Percentiles rank a stretch among this genome's conserved stretches.
Conservation (phyloP, 2,113 vertebrate species). For the Sinocyclocheilus anshuiensis region DNA sequence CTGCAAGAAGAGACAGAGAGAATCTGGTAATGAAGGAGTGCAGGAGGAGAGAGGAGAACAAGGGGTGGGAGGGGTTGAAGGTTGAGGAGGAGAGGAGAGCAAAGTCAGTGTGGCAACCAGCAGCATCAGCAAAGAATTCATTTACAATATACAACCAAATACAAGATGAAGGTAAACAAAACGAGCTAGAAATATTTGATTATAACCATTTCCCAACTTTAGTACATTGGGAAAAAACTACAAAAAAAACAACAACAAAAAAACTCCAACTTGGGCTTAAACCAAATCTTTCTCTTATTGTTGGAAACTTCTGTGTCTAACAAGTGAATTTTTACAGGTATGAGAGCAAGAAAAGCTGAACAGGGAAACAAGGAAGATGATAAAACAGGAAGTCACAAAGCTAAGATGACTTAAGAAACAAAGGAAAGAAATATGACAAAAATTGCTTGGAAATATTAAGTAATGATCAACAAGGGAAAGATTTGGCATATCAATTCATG, state of each 20-base stretch:
- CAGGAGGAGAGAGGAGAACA: conserved; percentile 48
- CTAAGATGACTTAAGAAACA: not conserved
- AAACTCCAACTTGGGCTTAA: not conserved
- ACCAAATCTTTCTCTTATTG: conserved; percentile 50
- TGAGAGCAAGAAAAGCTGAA: not conserved
- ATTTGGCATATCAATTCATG: conserved; percentile 38
- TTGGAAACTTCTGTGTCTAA: not conserved
- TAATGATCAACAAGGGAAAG: conserved; percentile 46
- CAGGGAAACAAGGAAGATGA: not conserved
- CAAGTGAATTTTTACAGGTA: not conserved
- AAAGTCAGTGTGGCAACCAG: conserved; percentile 25
- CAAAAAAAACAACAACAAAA: too few relatives aligned
- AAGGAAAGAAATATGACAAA: not conserved
- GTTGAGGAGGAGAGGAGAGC: not conserved
- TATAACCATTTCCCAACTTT: conserved; percentile 11
- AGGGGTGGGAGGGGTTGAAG: conserved; percentile 51
- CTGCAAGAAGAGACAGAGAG: conserved; percentile 68
- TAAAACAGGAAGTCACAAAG: not conserved
- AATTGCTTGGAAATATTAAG: not conserved
- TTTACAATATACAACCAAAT: conserved; percentile 16
- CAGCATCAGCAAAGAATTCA: not conserved
- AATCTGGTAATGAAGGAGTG: conserved; percentile 62
- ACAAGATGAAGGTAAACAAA: not conserved
- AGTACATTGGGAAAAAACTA: not conserved
- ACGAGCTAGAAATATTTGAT: not conserved